Percentiles rank a stretch among this genome's conserved stretches.
phyloP scores from a whole-genome alignment of 2,113 vertebrate species.

The Craseonycteris thonglongyai region DNA sequence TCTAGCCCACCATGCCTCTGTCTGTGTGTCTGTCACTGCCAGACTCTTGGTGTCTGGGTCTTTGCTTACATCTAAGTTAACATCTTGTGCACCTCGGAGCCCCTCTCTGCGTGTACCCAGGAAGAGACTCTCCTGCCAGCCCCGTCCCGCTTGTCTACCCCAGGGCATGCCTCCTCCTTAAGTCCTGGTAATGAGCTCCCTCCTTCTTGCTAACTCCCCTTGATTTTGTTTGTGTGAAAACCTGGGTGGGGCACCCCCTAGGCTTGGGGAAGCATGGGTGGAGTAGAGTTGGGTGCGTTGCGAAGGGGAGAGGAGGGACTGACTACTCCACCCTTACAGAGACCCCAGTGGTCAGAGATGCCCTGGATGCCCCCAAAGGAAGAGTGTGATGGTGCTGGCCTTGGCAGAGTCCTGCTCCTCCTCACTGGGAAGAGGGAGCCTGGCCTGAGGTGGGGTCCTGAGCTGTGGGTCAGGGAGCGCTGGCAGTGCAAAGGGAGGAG shows the following conservation, averaged over 20 bases:
- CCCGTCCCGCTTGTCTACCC: background rate
- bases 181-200: slow-evolving; percentile 39
- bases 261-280: slow-evolving; percentile 34
- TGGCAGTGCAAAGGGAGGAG: background rate
- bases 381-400: background rate
- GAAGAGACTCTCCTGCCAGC: background rate
- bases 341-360: background rate
- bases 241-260: slow-evolving; percentile 35
- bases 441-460: background rate
- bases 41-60: background rate
- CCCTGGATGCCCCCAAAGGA: background rate
- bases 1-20: background rate
- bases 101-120: background rate
- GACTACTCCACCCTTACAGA: background rate
- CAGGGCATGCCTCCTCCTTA: slow-evolving; percentile 43
- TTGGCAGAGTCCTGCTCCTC: background rate
- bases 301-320: slow-evolving; percentile 3
- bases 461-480: background rate
- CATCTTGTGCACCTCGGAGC: background rate
- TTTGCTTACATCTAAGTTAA: background rate
- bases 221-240: slow-evolving; percentile 59
- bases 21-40: background rate
- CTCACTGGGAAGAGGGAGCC: background rate
- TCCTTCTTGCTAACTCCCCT: slow-evolving; percentile 6
- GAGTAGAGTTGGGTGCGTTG: slow-evolving; percentile 44